Conservation (phyloP, 2,888 invertebrate species). For the Allolobophora icterica region DNA sequence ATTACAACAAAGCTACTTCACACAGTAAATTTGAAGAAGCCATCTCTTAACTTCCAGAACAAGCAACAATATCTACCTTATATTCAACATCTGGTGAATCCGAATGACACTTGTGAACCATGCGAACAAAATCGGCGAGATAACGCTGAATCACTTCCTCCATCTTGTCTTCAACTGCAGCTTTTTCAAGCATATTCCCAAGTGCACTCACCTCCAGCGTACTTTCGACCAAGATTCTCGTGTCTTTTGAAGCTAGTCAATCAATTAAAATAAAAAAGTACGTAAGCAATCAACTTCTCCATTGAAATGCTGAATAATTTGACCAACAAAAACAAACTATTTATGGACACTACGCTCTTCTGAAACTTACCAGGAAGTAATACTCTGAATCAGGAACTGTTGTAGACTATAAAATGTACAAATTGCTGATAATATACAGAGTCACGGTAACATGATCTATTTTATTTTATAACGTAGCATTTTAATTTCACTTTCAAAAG, state of each 20-base stretch:
- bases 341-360: no score
- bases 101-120: slow-evolving; percentile 42
- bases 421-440: no score
- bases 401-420: no score
- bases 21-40: not conserved
- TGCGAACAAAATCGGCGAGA: slow-evolving; percentile 44
- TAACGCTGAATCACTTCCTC: slow-evolving; percentile 37
- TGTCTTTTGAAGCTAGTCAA: not conserved
- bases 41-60: not conserved
- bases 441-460: no score
- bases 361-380: no score
- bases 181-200: not conserved
- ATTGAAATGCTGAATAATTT: no score
- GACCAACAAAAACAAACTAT: no score
- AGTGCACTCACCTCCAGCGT: not conserved
- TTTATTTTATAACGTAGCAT: no score
- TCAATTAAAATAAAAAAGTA: not conserved
- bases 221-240: not conserved
- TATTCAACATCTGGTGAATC: slow-evolving; percentile 33
- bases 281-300: not conserved
- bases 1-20: not conserved
- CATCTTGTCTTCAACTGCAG: not conserved
- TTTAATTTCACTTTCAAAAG: no score
- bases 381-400: no score
- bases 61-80: slow-evolving; percentile 33